These are phyloP conservation scores for Zaprionus ornatus DNA, from an alignment of 1,140 invertebrate genomes.

Conservation along the genomic window DNA sequence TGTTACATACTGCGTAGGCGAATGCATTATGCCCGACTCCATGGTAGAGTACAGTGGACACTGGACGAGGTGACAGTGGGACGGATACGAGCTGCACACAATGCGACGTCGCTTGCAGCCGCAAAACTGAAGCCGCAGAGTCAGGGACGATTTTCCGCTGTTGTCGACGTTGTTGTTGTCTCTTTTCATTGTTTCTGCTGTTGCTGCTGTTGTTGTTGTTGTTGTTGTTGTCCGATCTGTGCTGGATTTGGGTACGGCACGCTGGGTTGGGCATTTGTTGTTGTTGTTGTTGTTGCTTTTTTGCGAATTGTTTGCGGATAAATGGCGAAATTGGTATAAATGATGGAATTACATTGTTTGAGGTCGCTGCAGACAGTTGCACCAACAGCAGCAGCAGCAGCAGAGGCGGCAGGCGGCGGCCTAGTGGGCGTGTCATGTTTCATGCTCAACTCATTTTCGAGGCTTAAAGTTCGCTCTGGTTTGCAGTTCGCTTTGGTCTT, in stretches of 20 bases:
- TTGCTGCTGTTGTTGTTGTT: neutral
- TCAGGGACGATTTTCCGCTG: constrained; percentile 60
- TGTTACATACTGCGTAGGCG: neutral
- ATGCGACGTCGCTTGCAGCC: constrained; percentile 36
- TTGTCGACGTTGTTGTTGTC: neutral
- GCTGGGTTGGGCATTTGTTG: constrained; percentile 19
- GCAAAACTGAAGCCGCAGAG: constrained; percentile 45
- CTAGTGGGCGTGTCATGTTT: constrained; percentile 35
- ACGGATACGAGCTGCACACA: constrained; percentile 73
- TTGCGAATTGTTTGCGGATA: constrained; percentile 79
- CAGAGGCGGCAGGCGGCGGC: neutral
- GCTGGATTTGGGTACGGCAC: constrained; percentile 10
- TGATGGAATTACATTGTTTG: constrained; percentile 82
- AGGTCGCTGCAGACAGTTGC: constrained; percentile 51
- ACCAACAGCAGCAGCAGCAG: neutral
- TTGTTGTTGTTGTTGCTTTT: constrained; percentile 52
- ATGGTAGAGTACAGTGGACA: constrained; percentile 24
- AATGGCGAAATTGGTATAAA: constrained; percentile 82
- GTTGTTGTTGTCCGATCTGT: constrained; percentile 6
- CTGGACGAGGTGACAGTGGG: constrained; percentile 33
- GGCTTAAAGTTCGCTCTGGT: constrained; percentile 28
- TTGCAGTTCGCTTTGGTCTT: neutral
- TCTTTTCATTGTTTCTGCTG: neutral
- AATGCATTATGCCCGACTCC: constrained; percentile 13
- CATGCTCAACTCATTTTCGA: constrained; percentile 32